Evolutionary conservation across 2,797 vertebrate species (phyloP), one percentile per base, ranked within the genome.

Genomic region (Halcyon badia): DNA sequence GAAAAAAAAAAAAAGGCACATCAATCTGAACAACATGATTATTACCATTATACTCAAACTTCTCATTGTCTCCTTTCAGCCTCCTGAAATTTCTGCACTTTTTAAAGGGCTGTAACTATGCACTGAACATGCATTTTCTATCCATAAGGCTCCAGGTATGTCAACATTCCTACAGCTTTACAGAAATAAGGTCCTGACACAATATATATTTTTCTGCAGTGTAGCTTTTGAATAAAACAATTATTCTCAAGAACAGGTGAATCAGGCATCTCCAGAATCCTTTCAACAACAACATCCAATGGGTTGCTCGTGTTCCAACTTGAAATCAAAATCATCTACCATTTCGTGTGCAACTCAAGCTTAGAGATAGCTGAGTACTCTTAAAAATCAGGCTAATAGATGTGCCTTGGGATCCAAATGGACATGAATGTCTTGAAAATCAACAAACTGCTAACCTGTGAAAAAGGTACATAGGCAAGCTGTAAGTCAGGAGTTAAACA

Each of bases 351-450:
- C 88, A 93, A 64, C 51, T 90, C 70, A 82, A 87, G 77, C 80
- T 90, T 61, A 71, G 58, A 90, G 24, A 49, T 79, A 83, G 58
- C n/a, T 0, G 4, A 93, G 69, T 18, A 89, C 22, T 82, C 62
- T 60, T 60, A 86, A 90, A 94, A 91, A 85, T 71, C 64, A 72
- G 48, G 73, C 58, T 79, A 86, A 84, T 56, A 90, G 66, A 84
- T 58, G 57, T 65, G 54, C 19, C 68, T 87, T 60, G 51, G 28
- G 56, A 89, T 90, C 39, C 75, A 76, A 88, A 69, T 3, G 9
- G 66, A 88, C 39, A 42, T n/a, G 51, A 90, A 39, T 5, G 15
- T 54, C 54, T 86, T 69, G 11, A 91, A 93, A 90, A 93, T 65
- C 75, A 83, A 93, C 42, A 15, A 89, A 84, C 19, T 72, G 48